Base-by-base conservation (phyloP, 2,888 invertebrate genomes). In the Hanleya hanleyi region DNA sequence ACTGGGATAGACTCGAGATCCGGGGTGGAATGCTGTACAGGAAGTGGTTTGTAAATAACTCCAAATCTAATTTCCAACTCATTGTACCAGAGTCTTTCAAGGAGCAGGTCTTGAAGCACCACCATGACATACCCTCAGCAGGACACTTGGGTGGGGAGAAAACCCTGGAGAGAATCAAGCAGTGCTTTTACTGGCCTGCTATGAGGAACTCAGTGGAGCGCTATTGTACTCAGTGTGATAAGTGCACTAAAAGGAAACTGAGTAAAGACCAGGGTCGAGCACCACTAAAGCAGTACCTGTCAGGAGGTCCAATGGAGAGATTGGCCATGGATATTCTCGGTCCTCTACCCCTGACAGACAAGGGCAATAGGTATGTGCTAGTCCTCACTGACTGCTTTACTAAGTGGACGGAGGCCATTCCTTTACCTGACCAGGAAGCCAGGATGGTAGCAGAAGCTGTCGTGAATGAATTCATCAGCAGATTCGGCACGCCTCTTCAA, bases 81-180 rank as follows among this genome's bases (percentile, higher is more conserved):
- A n/a, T n/a, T n/a, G n/a, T 57, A n/a, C 57, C 57, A 9, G 12
- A 9, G 15, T n/a, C 15, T n/a, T 57, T 9, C n/a, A 9, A 22
- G 9, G 57, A 22, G 15, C 15, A 57, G 26, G 57, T 22, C 18
- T 18, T 57, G 57, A 12, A 26, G 15, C 9, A n/a, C n/a, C 26
- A 57, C 26, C 57, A 57, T 57, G 12, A 22, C 26, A 9, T 57
- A 1, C 65, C 69, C 22, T 70, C 69, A 12, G 70, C 72, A n/a
- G 83, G 78, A 22, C 83, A 84, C 50, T 57, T 79, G 9, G 81
- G 82, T 0, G 18, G 64, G 7, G 69, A 75, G 0, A 80, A 77
- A 35, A 81, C 76, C 9, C 57, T 71, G 29, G 9, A 61, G n/a
- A 22, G 68, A 49, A 49, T 81, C 6, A 35, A 71, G 22, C 36